These are phyloP conservation scores for Oreohelix idahoensis DNA, from an alignment of 1,140 invertebrate genomes.

Conservation along the genomic window DNA sequence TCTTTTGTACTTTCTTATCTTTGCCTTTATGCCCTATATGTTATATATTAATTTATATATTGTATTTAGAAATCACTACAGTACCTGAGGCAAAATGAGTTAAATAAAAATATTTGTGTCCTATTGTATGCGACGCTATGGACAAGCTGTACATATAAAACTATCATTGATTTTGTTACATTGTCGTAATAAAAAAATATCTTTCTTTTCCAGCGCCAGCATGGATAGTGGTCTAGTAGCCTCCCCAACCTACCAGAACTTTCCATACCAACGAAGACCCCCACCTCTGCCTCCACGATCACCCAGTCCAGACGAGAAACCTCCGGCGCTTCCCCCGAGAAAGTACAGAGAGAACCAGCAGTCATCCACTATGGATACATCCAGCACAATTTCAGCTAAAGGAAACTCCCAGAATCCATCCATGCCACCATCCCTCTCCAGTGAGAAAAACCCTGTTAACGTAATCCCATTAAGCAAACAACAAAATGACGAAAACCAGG, in stretches of 20 bases:
- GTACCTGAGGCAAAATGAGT: no score
- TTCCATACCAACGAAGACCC: constrained; percentile 42
- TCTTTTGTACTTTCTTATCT: no score
- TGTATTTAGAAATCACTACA: no score
- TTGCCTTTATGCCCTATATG: no score
- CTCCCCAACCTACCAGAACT: constrained; percentile 54
- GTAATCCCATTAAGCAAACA: constrained; percentile 17
- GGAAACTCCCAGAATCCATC: not conserved
- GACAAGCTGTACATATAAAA: no score
- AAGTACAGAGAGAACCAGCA: constrained; percentile 51
- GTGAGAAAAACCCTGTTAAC: not conserved
- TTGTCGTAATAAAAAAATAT: no score
- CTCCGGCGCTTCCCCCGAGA: constrained; percentile 62
- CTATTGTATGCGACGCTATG: no score
- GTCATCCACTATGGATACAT: not conserved
- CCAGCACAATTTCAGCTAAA: not conserved
- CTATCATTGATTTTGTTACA: no score
- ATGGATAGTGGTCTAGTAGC: constrained; percentile 52
- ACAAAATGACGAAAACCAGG: constrained; percentile 16
- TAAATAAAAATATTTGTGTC: no score
- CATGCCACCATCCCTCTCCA: not conserved
- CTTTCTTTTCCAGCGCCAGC: constrained; percentile 48
- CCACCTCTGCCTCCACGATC: constrained; percentile 54
- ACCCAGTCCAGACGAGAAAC: constrained; percentile 52
- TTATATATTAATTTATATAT: no score